phyloP scores from a whole-genome alignment of 2,113 vertebrate genomes.

The Sturnira hondurensis region DNA sequence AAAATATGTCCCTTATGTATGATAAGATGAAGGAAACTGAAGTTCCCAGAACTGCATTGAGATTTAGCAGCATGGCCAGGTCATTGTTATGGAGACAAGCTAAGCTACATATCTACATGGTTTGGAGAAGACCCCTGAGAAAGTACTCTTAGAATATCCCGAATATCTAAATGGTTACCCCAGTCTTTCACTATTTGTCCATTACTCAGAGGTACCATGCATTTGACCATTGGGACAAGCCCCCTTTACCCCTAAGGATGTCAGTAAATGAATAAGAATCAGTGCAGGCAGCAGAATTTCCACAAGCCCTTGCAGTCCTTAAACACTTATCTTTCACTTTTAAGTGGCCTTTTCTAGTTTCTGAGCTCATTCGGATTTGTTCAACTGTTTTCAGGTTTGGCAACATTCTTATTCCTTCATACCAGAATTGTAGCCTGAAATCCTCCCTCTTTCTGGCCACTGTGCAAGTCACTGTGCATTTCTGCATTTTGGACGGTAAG shows the following conservation, averaged over 20 bases:
- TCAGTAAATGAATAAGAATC: not conserved
- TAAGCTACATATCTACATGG: not conserved
- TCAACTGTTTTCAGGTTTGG: not conserved
- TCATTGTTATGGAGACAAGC: not conserved
- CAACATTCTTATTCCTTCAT: not conserved
- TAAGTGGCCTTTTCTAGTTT: not conserved
- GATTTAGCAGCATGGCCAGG: not conserved
- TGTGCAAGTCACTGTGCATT: not conserved
- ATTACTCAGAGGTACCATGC: not conserved
- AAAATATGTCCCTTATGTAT: not conserved
- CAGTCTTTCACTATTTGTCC: not conserved
- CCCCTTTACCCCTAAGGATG: not conserved
- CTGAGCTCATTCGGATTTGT: not conserved
- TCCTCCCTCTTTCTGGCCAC: not conserved
- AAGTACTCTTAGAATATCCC: not conserved
- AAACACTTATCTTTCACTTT: not conserved
- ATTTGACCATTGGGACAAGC: not conserved
- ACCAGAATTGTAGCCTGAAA: not conserved
- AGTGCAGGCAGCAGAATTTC: not conserved
- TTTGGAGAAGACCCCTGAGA: not conserved
- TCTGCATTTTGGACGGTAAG: not conserved
- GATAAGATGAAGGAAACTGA: not conserved
- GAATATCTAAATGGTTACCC: not conserved
- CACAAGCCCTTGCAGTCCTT: not conserved
- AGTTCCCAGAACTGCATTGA: not conserved